Evolutionary conservation across 2,888 invertebrate species (phyloP).

Genomic region (Sinelater perroti): DNA sequence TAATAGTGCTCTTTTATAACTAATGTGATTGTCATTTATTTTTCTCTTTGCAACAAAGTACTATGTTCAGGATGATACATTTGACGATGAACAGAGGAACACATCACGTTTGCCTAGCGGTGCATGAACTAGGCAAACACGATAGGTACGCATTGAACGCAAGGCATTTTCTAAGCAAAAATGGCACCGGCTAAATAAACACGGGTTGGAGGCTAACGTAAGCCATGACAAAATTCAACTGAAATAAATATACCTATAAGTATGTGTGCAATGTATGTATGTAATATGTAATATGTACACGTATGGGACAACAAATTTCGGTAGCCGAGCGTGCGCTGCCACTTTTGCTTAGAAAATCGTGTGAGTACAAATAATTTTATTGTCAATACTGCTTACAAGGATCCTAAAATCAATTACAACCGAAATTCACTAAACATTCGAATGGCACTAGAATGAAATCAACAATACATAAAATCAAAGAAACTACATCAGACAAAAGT

Average conservation of each 20-base stretch:
- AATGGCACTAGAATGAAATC: slow-evolving; percentile 38
- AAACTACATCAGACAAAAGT: slow-evolving; percentile 31
- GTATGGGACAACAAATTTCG: too few species aligned
- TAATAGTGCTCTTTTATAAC: slow-evolving; percentile 18
- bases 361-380: slow-evolving; percentile 26
- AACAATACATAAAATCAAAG: slow-evolving; percentile 37
- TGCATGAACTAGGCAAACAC: slow-evolving; percentile 18
- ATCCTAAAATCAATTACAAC: slow-evolving; percentile 26
- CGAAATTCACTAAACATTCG: slow-evolving; percentile 30
- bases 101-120: slow-evolving; percentile 15
- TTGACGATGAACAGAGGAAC: not conserved
- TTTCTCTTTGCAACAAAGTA: slow-evolving; percentile 2
- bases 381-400: slow-evolving; percentile 32
- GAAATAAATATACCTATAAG: too few species aligned
- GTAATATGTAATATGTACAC: too few species aligned
- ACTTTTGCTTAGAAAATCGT: slow-evolving; percentile 31
- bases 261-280: too few species aligned
- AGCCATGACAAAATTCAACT: not conserved
- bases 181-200: not conserved
- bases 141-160: not conserved
- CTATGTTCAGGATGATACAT: slow-evolving; percentile 4
- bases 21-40: slow-evolving; percentile 23
- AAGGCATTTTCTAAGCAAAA: slow-evolving; percentile 18
- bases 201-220: not conserved
- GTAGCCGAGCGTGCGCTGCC: too few species aligned